Evolutionary conservation across 2,797 vertebrate species (phyloP).

Genomic region (Gorsachius magnificus): DNA sequence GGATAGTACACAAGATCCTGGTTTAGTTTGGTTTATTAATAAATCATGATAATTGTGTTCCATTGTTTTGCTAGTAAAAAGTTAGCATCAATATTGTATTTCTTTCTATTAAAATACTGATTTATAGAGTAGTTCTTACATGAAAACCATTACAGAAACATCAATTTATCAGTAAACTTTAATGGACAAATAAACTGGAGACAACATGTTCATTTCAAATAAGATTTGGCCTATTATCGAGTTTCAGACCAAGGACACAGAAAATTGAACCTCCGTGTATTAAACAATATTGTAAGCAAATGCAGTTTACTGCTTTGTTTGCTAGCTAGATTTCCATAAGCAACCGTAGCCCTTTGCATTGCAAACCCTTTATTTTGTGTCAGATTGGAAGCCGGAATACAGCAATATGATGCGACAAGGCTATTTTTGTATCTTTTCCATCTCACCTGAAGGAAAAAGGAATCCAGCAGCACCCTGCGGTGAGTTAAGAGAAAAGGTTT

Average conservation of each 20-base stretch:
- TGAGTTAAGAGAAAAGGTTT: not conserved
- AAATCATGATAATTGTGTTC: constrained; percentile 23
- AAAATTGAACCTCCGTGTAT: not conserved
- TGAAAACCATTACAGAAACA: constrained; percentile 44
- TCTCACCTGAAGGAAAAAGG: not conserved
- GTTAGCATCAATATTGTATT: constrained; percentile 16
- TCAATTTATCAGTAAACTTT: constrained; percentile 51
- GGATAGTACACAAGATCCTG: not conserved
- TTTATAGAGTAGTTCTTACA: constrained; percentile 15
- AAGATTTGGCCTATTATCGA: constrained; percentile 21
- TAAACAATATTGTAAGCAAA: constrained; percentile 20
- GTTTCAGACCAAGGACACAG: constrained; percentile 9
- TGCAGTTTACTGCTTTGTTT: not conserved
- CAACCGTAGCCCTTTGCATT: not conserved
- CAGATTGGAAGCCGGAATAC: not conserved
- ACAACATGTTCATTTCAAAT: constrained; percentile 55
- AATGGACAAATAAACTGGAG: constrained; percentile 54
- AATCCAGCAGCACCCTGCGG: not conserved
- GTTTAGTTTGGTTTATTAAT: constrained; percentile 42
- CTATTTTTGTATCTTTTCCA: not conserved
- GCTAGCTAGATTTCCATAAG: not conserved
- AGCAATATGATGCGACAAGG: not conserved
- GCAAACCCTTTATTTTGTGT: not conserved
- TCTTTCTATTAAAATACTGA: constrained; percentile 42
- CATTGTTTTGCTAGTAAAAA: not conserved